Percentiles rank a stretch among this genome's conserved stretches.
Evolutionary conservation across 2,113 vertebrate genomes (phyloP).

Genomic region (Oenanthe melanoleuca): DNA sequence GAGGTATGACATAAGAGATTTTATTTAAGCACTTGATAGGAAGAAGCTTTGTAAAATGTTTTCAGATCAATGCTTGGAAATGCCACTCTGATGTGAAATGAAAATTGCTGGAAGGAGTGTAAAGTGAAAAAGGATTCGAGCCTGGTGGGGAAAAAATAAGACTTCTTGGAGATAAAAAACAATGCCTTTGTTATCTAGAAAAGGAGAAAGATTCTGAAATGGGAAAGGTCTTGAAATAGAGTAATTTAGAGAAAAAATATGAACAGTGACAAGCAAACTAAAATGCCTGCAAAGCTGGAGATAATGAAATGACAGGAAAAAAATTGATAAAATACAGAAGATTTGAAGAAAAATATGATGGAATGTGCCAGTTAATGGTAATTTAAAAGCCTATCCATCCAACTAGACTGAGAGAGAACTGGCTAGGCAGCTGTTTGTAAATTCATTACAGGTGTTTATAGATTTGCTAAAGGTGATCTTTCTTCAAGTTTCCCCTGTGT

Average conservation of each 20-base stretch:
- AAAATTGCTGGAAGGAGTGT: background rate
- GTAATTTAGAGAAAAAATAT: background rate
- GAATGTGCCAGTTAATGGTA: background rate
- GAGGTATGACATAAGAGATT: background rate
- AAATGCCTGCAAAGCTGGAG: background rate
- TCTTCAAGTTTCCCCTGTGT: background rate
- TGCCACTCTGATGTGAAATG: background rate
- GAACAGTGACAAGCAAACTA: background rate
- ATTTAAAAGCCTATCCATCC: background rate
- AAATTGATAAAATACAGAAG: background rate
- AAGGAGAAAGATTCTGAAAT: background rate
- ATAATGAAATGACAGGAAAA: background rate
- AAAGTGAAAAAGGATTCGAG: background rate
- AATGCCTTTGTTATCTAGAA: background rate
- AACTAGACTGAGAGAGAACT: background rate
- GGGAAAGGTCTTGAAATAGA: background rate
- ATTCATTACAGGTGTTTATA: background rate
- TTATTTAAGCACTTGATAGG: background rate
- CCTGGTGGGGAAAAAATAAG: background rate
- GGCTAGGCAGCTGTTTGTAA: background rate
- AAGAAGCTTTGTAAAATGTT: background rate
- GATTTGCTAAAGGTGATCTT: background rate
- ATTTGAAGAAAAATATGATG: background rate
- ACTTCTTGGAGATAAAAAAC: background rate
- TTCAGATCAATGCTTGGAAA: background rate